Conservation (phyloP, 2,113 vertebrate species). For the Chascanopsetta lugubris region DNA sequence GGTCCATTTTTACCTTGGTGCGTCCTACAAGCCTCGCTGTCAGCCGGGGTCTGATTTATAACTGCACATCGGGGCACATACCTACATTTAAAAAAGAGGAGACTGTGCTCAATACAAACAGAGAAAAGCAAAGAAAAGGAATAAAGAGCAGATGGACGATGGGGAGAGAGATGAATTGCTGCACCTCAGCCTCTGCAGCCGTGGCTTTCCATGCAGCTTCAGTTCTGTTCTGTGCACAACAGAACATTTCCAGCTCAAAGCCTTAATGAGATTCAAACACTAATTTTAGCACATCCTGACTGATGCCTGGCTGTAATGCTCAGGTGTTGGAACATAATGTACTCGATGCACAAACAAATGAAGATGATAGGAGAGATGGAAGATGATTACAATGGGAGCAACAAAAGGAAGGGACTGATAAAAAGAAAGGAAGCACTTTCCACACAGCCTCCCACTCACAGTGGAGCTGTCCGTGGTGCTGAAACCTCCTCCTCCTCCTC, state of each 20-base stretch:
- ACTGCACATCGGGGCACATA: conserved; percentile 23
- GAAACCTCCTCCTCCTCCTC: conserved; percentile 29
- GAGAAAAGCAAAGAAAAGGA: neutral
- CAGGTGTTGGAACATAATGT: conserved; percentile 9
- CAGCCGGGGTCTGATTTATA: conserved; percentile 57
- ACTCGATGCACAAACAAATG: conserved; percentile 21
- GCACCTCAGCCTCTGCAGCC: conserved; percentile 4
- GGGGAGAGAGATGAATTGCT: conserved; percentile 8
- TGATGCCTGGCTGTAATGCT: conserved; percentile 5
- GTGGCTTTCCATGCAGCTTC: no score
- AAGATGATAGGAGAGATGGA: neutral
- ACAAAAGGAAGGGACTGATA: neutral
- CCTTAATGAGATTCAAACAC: conserved; percentile 21
- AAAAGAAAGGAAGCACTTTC: neutral
- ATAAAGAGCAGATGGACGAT: conserved; percentile 7
- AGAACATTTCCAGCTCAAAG: conserved; percentile 6
- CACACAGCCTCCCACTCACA: neutral
- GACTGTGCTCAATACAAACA: conserved; percentile 33
- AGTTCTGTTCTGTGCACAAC: no score
- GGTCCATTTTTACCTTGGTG: conserved; percentile 51
- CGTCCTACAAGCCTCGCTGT: conserved; percentile 26
- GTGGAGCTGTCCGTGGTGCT: conserved; percentile 65
- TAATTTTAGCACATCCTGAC: conserved; percentile 22
- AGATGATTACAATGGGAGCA: neutral
- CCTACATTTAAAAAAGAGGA: conserved; percentile 41